Conservation (phyloP, 2,888 invertebrate species). For the Chrysolina americana region DNA sequence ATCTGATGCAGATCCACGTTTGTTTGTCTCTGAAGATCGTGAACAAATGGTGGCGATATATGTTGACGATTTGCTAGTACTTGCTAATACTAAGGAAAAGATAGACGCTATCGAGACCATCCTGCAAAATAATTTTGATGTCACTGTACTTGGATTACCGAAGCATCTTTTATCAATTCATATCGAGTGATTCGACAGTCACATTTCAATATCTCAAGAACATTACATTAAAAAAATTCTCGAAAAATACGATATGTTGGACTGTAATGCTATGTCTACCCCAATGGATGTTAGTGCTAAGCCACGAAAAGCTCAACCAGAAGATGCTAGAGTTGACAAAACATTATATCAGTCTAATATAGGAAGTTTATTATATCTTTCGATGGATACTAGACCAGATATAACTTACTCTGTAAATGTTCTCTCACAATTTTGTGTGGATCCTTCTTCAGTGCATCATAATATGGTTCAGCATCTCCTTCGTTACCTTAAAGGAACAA, state of each 20-base stretch:
- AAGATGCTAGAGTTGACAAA: background rate
- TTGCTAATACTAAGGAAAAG: background rate
- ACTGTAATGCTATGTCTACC: background rate
- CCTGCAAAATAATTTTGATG: background rate
- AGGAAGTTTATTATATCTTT: background rate
- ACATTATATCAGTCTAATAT: background rate
- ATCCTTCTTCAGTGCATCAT: no score
- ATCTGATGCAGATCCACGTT: background rate
- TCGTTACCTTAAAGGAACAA: no score
- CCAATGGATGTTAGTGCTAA: background rate
- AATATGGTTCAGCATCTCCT: no score
- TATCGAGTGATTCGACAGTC: background rate
- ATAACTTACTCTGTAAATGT: no score
- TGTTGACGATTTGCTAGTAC: background rate
- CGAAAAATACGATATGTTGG: no score
- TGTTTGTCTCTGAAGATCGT: background rate
- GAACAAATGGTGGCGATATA: background rate
- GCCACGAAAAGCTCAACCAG: background rate
- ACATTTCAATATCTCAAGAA: background rate
- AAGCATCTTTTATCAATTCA: background rate
- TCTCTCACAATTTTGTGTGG: no score
- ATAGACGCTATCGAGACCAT: background rate
- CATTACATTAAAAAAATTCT: background rate
- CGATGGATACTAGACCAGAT: background rate
- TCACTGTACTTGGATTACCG: background rate